Percentiles rank a stretch among this genome's conserved stretches.
phyloP scores from a whole-genome alignment of 2,113 vertebrate genomes.

The Eulemur rufifrons region DNA sequence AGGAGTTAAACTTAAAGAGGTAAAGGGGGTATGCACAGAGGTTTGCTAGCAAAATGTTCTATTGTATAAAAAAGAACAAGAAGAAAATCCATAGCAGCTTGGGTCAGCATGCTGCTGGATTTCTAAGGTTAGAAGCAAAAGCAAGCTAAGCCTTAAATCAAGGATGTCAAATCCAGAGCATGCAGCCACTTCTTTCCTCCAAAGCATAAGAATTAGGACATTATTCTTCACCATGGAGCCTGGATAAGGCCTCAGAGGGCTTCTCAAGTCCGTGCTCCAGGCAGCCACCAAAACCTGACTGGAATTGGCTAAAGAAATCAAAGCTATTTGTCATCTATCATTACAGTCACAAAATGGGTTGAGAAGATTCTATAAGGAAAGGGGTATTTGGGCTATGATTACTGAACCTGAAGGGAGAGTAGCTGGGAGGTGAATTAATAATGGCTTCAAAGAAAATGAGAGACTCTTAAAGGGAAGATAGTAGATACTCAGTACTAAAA shows the following conservation, averaged over 20 bases:
- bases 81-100: slow-evolving; percentile 36
- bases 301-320: not conserved
- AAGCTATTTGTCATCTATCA: slow-evolving; percentile 6
- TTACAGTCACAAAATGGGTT: slow-evolving; percentile 17
- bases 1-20: not conserved
- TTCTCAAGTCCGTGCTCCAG: not conserved
- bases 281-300: not conserved
- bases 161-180: not conserved
- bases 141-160: not conserved
- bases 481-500: not conserved
- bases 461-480: slow-evolving; percentile 20
- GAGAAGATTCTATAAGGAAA: slow-evolving; percentile 17
- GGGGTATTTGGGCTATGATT: not conserved
- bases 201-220: not conserved
- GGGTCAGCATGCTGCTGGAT: not conserved
- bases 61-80: slow-evolving; percentile 17
- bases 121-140: slow-evolving; percentile 35
- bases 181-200: not conserved
- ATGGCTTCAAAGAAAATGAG: slow-evolving; percentile 22
- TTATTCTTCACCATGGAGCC: not conserved
- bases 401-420: slow-evolving; percentile 15
- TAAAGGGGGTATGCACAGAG: not conserved
- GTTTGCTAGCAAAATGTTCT: slow-evolving; percentile 19
- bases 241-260: not conserved
- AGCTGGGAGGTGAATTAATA: slow-evolving; percentile 27